Base-by-base conservation (phyloP, 2,888 invertebrate genomes). In the Melanargia galathea region DNA sequence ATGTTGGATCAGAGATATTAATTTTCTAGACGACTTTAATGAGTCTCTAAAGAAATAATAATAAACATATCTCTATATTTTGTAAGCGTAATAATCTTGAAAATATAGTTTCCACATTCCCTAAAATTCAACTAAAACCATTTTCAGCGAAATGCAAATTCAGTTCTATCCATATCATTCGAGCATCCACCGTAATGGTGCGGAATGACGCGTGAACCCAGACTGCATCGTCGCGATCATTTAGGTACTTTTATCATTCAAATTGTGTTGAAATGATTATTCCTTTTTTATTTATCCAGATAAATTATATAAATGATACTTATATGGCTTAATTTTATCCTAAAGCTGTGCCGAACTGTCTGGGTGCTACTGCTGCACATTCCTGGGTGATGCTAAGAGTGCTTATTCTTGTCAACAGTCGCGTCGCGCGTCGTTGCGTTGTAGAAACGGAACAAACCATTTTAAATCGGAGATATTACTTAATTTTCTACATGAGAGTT, bases 141-240 rank as follows among this genome's bases (percentile, higher is more conserved):
- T 26, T 49, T 26, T 30, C 48, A 26, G n/a, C n/a, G 26, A 26
- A 16, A 49, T 49, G 26, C n/a, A 49, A 26, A 16, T 49, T 24
- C n/a, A 13, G 7, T 49, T 49, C 26, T 49, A 49, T 49, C 26
- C 16, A 24, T 40, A 8, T 10, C 22, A 38, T 7, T n/a, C 64
- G 75, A 70, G 10, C n/a, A 56, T 30, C 13, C 22, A 40, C 2
- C 57, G 43, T 51, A 22, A 56, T 33, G 20, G 30, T 7, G 49
- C 24, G 18, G 13, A 59, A 11, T 59, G 45, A 46, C 46, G 24
- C 35, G 46, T 18, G 71, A 20, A 40, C 24, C 24, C 55, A 40
- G n/a, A 40, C 24, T 55, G 40, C 24, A 24, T 22, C 40, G 55
- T n/a, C 20, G 40, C n/a, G 40, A 24, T 7, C 55, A 33, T 52